Base-by-base conservation (phyloP, 1,140 invertebrate species). In the Lepidurus apus region DNA sequence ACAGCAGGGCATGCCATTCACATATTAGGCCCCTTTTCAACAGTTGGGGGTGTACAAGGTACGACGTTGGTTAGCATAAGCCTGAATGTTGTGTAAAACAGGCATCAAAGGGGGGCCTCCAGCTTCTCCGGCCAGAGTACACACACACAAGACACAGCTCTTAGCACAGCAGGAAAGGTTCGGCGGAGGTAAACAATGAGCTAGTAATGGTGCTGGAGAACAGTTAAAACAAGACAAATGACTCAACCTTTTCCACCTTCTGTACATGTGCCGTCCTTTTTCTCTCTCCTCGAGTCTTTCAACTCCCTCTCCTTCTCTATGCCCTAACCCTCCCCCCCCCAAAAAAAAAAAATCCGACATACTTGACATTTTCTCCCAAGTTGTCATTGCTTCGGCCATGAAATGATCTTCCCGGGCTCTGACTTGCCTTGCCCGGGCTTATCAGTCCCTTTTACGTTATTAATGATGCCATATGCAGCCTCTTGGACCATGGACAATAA, bases 201-300 rank as follows among this genome's bases (percentile, higher is more conserved):
- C 53, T 65, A 65, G 53, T 65, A 17, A 65, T 65, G 53, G 53
- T 65, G 53, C 9, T 65, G 53, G 53, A 65, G 53, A 65, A 65
- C 9, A 65, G 53, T 65, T 65, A 65, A 34, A 65, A 65, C 53
- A 65, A 65, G 53, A 65, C 53, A 65, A 65, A 65, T 65, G 53
- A 65, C 53, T 65, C 53, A 65, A 65, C 53, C 53, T 65, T 65
- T 65, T 65, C 53, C 53, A 65, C 53, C 53, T 65, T n/a, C 53
- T 21, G 21, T 9, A 21, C 53, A 65, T 65, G 53, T 7, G 21
- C 17, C 53, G 17, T 13, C 17, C 53, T 65, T 65, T 65, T 65
- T 65, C 53, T 65, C 13, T 17, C n/a, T 65, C 34, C 34, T 34
- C 34, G 34, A 34, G 34, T 34, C 34, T 34, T 34, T 34, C 34